Conservation (phyloP, 2,888 invertebrate species). For the Busseola fusca region DNA sequence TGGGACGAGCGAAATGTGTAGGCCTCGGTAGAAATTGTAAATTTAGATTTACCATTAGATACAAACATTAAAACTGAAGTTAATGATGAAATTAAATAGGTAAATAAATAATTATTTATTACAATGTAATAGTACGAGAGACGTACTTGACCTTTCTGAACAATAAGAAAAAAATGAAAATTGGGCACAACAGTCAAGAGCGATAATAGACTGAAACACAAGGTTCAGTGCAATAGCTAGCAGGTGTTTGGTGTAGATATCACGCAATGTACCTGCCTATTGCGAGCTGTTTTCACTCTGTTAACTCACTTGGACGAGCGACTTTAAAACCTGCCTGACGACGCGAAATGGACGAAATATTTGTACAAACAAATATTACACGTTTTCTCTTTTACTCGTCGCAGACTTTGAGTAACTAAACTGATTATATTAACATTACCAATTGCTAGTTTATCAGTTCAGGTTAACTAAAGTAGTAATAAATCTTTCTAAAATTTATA, state of each 20-base stretch:
- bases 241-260: conserved; percentile 80
- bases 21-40: conserved; percentile 70
- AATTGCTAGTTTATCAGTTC: conserved; percentile 13
- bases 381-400: conserved; percentile 79
- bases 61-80: conserved; percentile 66
- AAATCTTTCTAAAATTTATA: conserved; percentile 3
- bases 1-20: conserved; percentile 66
- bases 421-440: conserved; percentile 40
- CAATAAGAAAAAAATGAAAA: conserved; percentile 72
- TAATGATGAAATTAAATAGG: conserved; percentile 62
- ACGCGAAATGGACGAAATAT: conserved; percentile 81
- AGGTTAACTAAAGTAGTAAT: conserved; percentile 3
- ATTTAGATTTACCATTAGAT: conserved; percentile 62
- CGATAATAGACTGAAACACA: conserved; percentile 74
- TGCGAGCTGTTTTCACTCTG: conserved; percentile 81
- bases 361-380: conserved; percentile 79
- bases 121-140: conserved; percentile 64
- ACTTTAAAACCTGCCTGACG: conserved; percentile 78
- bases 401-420: conserved; percentile 67
- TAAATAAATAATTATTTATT: conserved; percentile 58
- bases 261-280: conserved; percentile 76
- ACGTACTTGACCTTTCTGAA: conserved; percentile 80
- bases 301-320: conserved; percentile 73
- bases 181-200: conserved; percentile 70
- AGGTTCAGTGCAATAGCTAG: conserved; percentile 74